Evolutionary conservation across 1,140 invertebrate genomes (phyloP).

Genomic region (Zaprionus lachaisei): DNA sequence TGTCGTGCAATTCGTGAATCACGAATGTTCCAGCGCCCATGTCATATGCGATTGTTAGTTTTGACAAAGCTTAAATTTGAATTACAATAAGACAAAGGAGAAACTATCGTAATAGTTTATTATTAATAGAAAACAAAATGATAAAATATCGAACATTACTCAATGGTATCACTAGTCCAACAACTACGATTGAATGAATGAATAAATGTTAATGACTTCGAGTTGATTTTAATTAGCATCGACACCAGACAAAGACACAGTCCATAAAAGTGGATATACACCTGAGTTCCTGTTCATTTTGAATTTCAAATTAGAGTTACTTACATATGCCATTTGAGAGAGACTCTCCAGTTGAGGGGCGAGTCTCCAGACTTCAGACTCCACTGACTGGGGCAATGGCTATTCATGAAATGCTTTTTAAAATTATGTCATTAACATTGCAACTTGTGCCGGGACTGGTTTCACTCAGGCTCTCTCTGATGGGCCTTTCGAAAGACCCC

Average conservation of each 20-base stretch:
- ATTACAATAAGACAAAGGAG: neutral
- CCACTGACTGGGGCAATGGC: slow-evolving; percentile 43
- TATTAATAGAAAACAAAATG: too few relatives aligned
- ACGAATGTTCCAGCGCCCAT: neutral
- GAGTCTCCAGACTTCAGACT: slow-evolving; percentile 13
- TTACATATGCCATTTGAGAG: slow-evolving; percentile 29
- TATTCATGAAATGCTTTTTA: slow-evolving; percentile 76
- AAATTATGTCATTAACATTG: slow-evolving; percentile 82
- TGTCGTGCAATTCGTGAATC: slow-evolving; percentile 1
- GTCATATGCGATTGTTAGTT: neutral
- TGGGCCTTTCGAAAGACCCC: slow-evolving; percentile 21
- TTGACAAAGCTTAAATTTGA: neutral
- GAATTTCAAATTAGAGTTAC: slow-evolving; percentile 57
- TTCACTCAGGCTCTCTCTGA: slow-evolving; percentile 31
- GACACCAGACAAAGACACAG: slow-evolving; percentile 26
- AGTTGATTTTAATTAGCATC: slow-evolving; percentile 53
- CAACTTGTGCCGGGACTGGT: slow-evolving; percentile 66
- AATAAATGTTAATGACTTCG: slow-evolving; percentile 18
- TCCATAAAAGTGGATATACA: slow-evolving; percentile 9
- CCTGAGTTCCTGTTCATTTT: slow-evolving; percentile 42
- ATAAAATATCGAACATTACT: neutral
- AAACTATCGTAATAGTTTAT: too few relatives aligned
- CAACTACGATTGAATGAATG: slow-evolving; percentile 28
- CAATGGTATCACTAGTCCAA: neutral
- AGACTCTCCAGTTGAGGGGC: slow-evolving; percentile 24